Conservation (phyloP, 1,140 invertebrate species). For the Helicoverpa armigera region DNA sequence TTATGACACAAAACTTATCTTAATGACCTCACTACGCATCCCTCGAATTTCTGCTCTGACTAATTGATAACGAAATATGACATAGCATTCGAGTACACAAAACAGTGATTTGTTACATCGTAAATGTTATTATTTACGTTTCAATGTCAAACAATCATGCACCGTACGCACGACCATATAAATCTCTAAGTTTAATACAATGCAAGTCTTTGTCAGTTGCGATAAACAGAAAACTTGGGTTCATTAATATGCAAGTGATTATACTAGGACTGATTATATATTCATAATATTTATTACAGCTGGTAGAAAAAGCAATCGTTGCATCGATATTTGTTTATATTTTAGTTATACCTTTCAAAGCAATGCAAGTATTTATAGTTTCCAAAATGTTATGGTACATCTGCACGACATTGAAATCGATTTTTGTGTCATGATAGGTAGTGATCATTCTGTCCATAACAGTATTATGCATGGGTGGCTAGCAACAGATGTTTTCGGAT, state of each 20-base stretch:
- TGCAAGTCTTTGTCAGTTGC: conserved; percentile 3
- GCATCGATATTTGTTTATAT: neutral
- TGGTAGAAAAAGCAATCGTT: neutral
- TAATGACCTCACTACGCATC: conserved; percentile 3
- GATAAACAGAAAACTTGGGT: conserved; percentile 17
- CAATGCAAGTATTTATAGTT: neutral
- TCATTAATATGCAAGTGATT: conserved; percentile 24
- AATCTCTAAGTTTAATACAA: conserved; percentile 28
- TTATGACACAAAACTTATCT: neutral
- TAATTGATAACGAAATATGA: conserved; percentile 35
- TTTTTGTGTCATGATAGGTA: neutral
- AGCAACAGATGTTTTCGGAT: neutral
- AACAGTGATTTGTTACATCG: conserved; percentile 17
- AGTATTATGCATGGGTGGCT: neutral
- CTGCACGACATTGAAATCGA: neutral
- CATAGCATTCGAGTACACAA: conserved; percentile 27
- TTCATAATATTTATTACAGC: conserved; percentile 8
- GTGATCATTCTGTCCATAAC: neutral
- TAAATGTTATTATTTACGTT: conserved; percentile 44
- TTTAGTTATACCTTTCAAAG: neutral
- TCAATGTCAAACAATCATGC: conserved; percentile 47
- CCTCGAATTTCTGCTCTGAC: neutral
- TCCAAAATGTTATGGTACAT: neutral
- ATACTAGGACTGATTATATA: conserved; percentile 50
- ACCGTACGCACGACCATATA: conserved; percentile 18